Evolutionary conservation across 2,888 invertebrate genomes (phyloP), one percentile per base, ranked within the genome.

Genomic region (Hymenopus coronatus): DNA sequence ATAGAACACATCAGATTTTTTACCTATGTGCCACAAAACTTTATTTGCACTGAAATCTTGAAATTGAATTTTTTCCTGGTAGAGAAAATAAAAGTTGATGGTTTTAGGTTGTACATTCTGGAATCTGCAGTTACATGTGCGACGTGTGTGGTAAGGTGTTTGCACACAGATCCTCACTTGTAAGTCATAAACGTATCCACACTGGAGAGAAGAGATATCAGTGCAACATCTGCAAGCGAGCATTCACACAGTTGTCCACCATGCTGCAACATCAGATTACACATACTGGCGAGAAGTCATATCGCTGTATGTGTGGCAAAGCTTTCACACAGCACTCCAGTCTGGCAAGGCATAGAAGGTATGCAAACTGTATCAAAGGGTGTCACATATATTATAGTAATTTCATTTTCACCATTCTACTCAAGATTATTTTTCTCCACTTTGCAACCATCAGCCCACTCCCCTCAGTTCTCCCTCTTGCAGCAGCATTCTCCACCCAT

Each of bases 131-230:
- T 40, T 89, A 83, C 54, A 89, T 89, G 89, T 89, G 89, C 85
- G 89, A 89, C 54, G 83, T 88, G 8, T 89, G 89, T 89, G 89
- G 89, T 2, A 89, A 89, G 82, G 88, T 85, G 46, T 89, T 89
- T 85, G 82, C 85, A 20, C 88, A 89, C 82, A 89, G 54, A 28
- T 85, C 88, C 28, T 88, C 88, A 0, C 83, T 89, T n/a, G 82
- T 85, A 28, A 88, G 85, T 88, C 89, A 89, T 83, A 89, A 89
- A n/a, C 89, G 89, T 28, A 89, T 89, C 83, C 89, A 89, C 85
- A 89, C 88, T 82, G 89, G 89, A 20, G 89, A 89, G 85, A 89
- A 89, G 85, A 46, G 88, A 20, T 89, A 89, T 46, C 81, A 85
- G 28, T 89, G 89, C 70, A 28, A 82, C 3, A 89, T 89, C n/a